Evolutionary conservation across 2,113 vertebrate genomes (phyloP), one percentile per base, ranked within the genome.

Genomic region (Nematolebias whitei): DNA sequence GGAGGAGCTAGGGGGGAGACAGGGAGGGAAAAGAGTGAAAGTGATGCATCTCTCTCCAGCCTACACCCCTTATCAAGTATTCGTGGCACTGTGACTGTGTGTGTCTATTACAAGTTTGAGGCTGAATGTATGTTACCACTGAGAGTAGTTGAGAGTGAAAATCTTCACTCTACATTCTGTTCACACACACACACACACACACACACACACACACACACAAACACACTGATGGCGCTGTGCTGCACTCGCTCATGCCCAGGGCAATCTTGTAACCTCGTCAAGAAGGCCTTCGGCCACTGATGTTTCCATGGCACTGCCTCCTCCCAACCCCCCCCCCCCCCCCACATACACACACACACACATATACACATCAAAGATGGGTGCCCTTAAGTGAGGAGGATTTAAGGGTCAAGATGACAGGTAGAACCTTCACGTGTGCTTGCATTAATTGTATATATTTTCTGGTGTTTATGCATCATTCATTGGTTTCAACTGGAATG

Each of bases 301-400:
- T 55, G 88, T 90, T 90, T 80, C 80, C 71, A 85, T 87, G 84
- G 82, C 56, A 69, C 68, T 76, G 72, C 72, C 65, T 47, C 32
- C 53, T 69, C 71, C 59, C 53, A 86, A 63, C 83, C 68, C 79
- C 63, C 84, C 59, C 29, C 41, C 8, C 50, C 19, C 47, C 10
- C 63, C 3, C 26, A 29, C 26, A 29, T 7, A 29, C 26, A 29
- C 26, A 29, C 26, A 29, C 26, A 29, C 26, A 29, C 26, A 23
- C 19, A 48, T 57, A 49, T 43, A 40, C 72, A 45, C 71, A 44
- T 29, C 15, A 61, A 40, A 55, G 41, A 13, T 85, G 83, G 77
- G 79, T 72, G 71, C 74, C 78, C 63, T 75, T 63, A 84, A 71
- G 74, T 54, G 51, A 77, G 71, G 64, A 63, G 71, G 77, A 87